These are phyloP conservation scores for Andrena minutula DNA, from an alignment of 2,888 invertebrate genomes.

Conservation along the genomic window DNA sequence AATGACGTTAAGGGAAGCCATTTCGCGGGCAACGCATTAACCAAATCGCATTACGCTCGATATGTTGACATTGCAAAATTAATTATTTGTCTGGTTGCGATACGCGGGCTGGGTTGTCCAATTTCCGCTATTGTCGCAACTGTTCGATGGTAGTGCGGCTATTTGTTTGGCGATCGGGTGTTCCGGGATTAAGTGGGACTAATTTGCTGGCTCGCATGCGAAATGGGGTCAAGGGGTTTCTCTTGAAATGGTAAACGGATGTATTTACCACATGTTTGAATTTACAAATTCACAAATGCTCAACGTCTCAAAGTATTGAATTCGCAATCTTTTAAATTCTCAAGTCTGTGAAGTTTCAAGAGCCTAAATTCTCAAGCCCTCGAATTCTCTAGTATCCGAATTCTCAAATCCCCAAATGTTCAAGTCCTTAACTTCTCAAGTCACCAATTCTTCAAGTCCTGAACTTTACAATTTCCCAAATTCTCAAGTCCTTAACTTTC, in stretches of 20 bases:
- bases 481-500: not conserved
- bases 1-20: constrained; percentile 38
- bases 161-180: not conserved
- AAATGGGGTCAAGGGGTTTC: not conserved
- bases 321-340: not conserved
- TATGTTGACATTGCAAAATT: constrained; percentile 14
- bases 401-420: not conserved
- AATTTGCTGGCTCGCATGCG: not conserved
- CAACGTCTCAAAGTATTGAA: not conserved
- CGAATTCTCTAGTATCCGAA: not conserved
- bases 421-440: not conserved
- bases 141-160: not conserved
- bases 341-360: not conserved
- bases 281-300: not conserved
- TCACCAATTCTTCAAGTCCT: not conserved
- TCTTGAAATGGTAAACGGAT: not conserved
- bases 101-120: not conserved
- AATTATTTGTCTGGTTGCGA: constrained; percentile 10
- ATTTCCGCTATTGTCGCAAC: not conserved
- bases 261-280: not conserved
- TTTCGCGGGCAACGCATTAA: constrained; percentile 32
- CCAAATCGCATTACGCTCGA: constrained; percentile 26
- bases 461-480: no score
- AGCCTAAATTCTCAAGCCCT: not conserved
- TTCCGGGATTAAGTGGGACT: not conserved